phyloP scores from a whole-genome alignment of 2,888 invertebrate species.

The Eristalis tenax region DNA sequence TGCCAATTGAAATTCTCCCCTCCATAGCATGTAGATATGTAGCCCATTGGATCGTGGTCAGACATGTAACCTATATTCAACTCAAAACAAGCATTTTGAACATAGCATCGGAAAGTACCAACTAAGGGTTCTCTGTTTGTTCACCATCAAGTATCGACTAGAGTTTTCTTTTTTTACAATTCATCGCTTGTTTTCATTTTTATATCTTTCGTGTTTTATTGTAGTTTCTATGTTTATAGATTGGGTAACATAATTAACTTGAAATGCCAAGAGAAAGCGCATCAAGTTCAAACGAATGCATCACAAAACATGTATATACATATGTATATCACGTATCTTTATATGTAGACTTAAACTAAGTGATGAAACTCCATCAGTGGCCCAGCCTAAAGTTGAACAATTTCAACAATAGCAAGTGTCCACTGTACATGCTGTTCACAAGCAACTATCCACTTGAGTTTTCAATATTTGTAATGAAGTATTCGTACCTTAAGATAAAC shows the following conservation, averaged over 20 bases:
- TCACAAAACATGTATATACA: background rate
- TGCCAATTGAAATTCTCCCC: no score
- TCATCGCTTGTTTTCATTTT: background rate
- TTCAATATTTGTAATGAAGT: background rate
- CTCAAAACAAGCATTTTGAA: conserved; percentile 7
- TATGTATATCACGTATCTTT: background rate
- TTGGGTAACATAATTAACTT: conserved; percentile 3
- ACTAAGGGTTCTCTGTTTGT: background rate
- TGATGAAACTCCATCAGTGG: background rate
- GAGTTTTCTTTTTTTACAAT: conserved; percentile 5
- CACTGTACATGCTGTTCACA: background rate
- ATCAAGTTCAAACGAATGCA: background rate
- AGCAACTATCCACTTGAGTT: background rate
- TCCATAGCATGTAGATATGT: no score
- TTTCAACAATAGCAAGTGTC: conserved; percentile 5
- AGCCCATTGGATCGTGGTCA: no score
- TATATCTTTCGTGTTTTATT: background rate
- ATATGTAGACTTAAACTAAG: background rate
- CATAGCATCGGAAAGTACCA: background rate
- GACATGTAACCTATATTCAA: background rate
- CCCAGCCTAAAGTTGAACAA: background rate
- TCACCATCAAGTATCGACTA: background rate
- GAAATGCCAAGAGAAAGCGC: conserved; percentile 13
- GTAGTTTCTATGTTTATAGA: background rate
- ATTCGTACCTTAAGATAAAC: background rate